Conservation (phyloP, 1,140 invertebrate species). For the Melitaea cinxia region DNA sequence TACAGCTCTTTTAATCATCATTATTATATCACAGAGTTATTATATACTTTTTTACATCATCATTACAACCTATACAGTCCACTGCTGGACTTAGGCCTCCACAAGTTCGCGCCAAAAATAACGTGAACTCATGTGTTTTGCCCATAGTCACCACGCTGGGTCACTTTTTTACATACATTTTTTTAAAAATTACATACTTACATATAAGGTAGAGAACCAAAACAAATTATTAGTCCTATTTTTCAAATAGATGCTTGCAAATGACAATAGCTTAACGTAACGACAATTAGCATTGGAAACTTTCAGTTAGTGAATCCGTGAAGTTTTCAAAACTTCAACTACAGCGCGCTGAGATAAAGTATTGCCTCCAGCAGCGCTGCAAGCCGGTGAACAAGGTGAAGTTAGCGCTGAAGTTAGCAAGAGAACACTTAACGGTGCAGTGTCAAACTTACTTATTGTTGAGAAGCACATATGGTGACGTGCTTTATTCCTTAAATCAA, state of each 20-base stretch:
- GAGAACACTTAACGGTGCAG: not conserved
- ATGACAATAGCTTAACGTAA: not conserved
- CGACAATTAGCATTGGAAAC: not conserved
- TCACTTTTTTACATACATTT: not conserved
- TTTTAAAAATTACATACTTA: too few species aligned
- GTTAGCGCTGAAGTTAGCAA: not conserved
- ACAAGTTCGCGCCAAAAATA: too few species aligned
- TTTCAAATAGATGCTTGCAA: not conserved
- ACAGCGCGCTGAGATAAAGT: not conserved
- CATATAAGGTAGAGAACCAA: not conserved
- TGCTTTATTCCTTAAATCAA: too few species aligned
- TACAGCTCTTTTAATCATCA: too few species aligned
- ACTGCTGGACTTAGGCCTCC: too few species aligned
- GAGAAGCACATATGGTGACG: not conserved
- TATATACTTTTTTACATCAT: too few species aligned
- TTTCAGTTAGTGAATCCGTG: slow-evolving; percentile 11
- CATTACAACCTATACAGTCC: too few species aligned
- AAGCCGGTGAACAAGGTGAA: slow-evolving; percentile 17
- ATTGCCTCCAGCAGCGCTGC: slow-evolving; percentile 1
- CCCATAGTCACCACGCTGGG: too few species aligned
- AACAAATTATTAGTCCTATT: not conserved
- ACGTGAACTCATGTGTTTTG: too few species aligned
- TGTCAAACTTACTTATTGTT: not conserved
- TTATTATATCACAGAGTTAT: too few species aligned
- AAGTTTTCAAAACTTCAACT: not conserved